Percentiles rank a stretch among this genome's conserved stretches.
phyloP scores from a whole-genome alignment of 2,888 invertebrate genomes.

The Cataglyphis cursor region DNA sequence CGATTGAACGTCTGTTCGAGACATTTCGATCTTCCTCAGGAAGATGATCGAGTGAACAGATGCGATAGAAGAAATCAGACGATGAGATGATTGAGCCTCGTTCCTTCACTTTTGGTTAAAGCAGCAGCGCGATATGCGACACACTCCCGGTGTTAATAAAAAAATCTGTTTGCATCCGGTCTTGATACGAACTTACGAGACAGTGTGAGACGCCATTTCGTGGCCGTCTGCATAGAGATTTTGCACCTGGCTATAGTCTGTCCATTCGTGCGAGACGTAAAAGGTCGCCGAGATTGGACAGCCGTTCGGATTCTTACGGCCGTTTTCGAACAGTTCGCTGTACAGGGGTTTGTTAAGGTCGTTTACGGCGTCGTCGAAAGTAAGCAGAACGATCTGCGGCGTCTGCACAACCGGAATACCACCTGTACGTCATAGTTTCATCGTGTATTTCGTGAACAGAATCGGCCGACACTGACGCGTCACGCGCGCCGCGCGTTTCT shows the following conservation, averaged over 20 bases:
- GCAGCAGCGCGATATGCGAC: constrained; percentile 21
- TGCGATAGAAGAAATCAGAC: constrained; percentile 30
- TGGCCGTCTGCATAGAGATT: constrained; percentile 98
- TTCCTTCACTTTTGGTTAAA: constrained; percentile 26
- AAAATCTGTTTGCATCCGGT: neutral
- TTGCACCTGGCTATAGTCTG: constrained; percentile 99
- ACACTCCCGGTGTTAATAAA: constrained; percentile 28
- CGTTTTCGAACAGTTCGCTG: constrained; percentile 95
- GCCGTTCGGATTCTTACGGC: constrained; percentile 96
- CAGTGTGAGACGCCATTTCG: constrained; percentile 99
- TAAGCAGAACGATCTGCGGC: constrained; percentile 96
- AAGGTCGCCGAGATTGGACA: constrained; percentile 97
- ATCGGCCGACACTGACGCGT: neutral
- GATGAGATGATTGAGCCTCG: constrained; percentile 57
- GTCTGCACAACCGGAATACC: constrained; percentile 89
- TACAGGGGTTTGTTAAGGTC: constrained; percentile 97
- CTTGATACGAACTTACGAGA: constrained; percentile 92
- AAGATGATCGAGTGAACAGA: constrained; percentile 11
- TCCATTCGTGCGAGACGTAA: constrained; percentile 99
- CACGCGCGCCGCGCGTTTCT: neutral
- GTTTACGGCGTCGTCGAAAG: constrained; percentile 98
- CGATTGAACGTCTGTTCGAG: neutral
- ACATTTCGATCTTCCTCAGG: neutral
- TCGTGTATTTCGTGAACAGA: constrained; percentile 13
- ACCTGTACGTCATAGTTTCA: constrained; percentile 63